Conservation (phyloP, 2,888 invertebrate genomes). For the Herminia tarsipennalis region DNA sequence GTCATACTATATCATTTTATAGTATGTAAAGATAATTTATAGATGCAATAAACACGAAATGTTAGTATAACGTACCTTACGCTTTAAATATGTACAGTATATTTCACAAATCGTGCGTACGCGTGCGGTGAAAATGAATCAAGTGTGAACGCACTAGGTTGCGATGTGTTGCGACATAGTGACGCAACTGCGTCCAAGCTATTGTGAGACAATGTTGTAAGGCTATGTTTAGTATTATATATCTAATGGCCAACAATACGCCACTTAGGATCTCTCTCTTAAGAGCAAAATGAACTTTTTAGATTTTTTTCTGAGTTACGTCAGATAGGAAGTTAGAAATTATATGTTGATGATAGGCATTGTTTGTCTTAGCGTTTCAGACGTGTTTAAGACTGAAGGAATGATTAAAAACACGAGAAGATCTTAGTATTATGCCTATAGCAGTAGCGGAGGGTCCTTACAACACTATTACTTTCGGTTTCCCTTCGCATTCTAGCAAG, state of each 20-base stretch:
- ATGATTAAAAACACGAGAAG: too few species aligned
- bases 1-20: too few species aligned
- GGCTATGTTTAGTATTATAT: slow-evolving; percentile 36
- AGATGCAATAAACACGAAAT: background rate
- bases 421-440: too few species aligned
- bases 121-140: slow-evolving; percentile 69
- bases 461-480: too few species aligned
- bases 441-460: too few species aligned
- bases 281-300: background rate
- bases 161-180: slow-evolving; percentile 53
- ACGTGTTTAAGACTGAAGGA: too few species aligned
- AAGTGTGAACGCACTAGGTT: slow-evolving; percentile 63
- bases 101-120: slow-evolving; percentile 52
- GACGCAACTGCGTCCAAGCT: slow-evolving; percentile 50
- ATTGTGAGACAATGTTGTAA: slow-evolving; percentile 39
- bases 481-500: too few species aligned
- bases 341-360: slow-evolving; percentile 11
- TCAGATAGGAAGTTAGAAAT: background rate
- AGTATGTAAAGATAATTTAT: too few species aligned
- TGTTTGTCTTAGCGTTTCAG: too few species aligned
- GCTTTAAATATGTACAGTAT: slow-evolving; percentile 20
- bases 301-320: background rate
- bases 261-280: slow-evolving; percentile 5
- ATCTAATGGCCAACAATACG: slow-evolving; percentile 29
- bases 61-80: slow-evolving; percentile 14